A percentile compares a stretch with the other conserved stretches of the same genome.
These are phyloP conservation scores for Melipona bicolor DNA, from an alignment of 2,888 invertebrate species.

Conservation along the genomic window DNA sequence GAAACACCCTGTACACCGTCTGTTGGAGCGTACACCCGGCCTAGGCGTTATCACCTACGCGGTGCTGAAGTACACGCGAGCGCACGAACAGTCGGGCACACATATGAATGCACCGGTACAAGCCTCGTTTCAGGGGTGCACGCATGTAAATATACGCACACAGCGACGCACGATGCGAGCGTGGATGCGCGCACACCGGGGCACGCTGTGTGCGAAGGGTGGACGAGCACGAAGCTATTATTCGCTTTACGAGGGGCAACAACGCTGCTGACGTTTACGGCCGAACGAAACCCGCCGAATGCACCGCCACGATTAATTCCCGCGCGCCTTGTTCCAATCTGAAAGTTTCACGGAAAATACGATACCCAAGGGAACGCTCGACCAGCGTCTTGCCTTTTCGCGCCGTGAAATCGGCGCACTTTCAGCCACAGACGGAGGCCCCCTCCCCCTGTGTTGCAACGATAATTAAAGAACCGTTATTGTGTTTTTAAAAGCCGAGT, in stretches of 20 bases:
- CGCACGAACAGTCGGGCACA: not conserved
- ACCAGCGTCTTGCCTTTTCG: constrained; percentile 8
- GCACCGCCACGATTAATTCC: constrained; percentile 64
- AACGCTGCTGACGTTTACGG: constrained; percentile 64
- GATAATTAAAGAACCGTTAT: too few relatives aligned
- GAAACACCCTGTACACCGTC: constrained; percentile 12
- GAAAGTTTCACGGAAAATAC: constrained; percentile 67
- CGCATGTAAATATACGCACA: constrained; percentile 40
- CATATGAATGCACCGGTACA: constrained; percentile 11
- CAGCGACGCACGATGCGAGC: constrained; percentile 3
- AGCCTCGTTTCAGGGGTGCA: constrained; percentile 29
- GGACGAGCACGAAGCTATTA: constrained; percentile 45
- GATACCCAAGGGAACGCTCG: constrained; percentile 32
- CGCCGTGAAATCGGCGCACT: constrained; percentile 1
- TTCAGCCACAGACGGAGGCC: not conserved
- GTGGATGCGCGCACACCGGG: constrained; percentile 39
- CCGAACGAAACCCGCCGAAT: constrained; percentile 61
- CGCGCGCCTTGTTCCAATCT: constrained; percentile 55
- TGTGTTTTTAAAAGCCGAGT: too few relatives aligned
- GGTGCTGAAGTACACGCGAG: constrained; percentile 28
- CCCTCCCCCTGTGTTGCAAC: too few relatives aligned
- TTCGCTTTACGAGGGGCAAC: constrained; percentile 59
- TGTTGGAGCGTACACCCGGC: constrained; percentile 39
- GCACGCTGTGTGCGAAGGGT: constrained; percentile 38
- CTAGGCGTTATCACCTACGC: constrained; percentile 61